Percentiles rank a stretch among this genome's conserved stretches.
Evolutionary conservation across 2,888 invertebrate species (phyloP).

Genomic region (Tenthredo distinguenda): DNA sequence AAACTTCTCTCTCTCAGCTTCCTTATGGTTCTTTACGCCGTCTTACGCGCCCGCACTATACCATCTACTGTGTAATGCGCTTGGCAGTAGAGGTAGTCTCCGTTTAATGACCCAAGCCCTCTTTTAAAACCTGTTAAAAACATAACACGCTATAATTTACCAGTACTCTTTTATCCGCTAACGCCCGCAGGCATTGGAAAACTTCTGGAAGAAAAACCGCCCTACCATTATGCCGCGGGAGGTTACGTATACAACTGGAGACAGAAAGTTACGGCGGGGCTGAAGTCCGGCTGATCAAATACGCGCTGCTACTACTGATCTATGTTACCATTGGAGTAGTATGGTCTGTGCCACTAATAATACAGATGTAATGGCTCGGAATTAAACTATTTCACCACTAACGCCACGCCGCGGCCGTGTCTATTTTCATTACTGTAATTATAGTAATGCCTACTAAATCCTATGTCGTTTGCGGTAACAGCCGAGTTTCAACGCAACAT

Average conservation of each 20-base stretch:
- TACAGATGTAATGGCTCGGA: not conserved
- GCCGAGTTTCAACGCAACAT: not conserved
- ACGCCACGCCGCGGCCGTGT: not conserved
- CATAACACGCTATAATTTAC: constrained; percentile 7
- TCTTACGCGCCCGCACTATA: not conserved
- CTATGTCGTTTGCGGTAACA: not conserved
- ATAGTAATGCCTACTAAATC: constrained; percentile 11
- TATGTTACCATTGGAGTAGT: not conserved
- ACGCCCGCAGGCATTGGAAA: not conserved
- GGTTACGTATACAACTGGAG: not conserved
- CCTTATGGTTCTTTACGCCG: constrained; percentile 53
- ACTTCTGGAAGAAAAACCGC: not conserved
- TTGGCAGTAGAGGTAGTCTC: not conserved
- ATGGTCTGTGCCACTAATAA: not conserved
- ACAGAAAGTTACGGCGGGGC: not conserved
- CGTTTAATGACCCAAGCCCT: constrained; percentile 31
- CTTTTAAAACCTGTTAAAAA: constrained; percentile 8
- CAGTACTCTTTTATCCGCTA: not conserved
- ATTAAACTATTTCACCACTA: not conserved
- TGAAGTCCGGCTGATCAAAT: not conserved
- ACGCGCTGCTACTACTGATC: constrained; percentile 8
- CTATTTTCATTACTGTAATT: constrained; percentile 19
- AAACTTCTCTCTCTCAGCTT: constrained; percentile 69
- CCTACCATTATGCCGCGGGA: not conserved
- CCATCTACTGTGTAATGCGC: constrained; percentile 34